Percentiles rank a stretch among this genome's conserved stretches.
These are phyloP conservation scores for Megalops atlanticus DNA, from an alignment of 2,113 vertebrate genomes.

Conservation along the genomic window DNA sequence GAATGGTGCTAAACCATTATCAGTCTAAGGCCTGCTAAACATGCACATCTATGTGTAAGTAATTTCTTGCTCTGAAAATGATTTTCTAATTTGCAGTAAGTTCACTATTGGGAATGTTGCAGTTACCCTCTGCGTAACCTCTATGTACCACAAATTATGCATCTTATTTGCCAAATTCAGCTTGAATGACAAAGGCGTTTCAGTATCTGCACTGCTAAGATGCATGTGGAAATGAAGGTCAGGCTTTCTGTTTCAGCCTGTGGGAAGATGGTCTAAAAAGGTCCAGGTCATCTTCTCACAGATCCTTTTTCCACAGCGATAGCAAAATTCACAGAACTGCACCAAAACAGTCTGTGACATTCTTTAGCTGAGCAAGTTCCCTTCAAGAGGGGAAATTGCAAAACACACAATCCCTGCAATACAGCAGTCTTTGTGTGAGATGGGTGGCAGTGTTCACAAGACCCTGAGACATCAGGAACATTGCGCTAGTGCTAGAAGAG, in stretches of 20 bases:
- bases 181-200: not conserved
- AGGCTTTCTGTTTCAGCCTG: not conserved
- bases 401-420: too few relatives aligned
- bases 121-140: too few relatives aligned
- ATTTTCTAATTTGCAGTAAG: not conserved
- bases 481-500: not conserved
- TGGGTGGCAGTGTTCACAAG: not conserved
- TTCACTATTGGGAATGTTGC: too few relatives aligned
- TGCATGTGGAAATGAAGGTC: not conserved
- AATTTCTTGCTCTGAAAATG: too few relatives aligned
- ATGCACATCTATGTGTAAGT: not conserved
- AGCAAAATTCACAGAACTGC: not conserved
- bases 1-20: not conserved
- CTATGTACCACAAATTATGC: too few relatives aligned
- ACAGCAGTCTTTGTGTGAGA: not conserved
- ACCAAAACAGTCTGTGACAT: not conserved
- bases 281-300: not conserved
- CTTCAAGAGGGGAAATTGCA: conserved; percentile 7
- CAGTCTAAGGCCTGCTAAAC: not conserved
- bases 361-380: not conserved
- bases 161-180: not conserved
- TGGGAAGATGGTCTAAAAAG: not conserved
- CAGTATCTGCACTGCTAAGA: not conserved
- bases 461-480: not conserved
- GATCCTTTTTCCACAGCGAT: not conserved